Evolutionary conservation across 2,113 vertebrate species (phyloP).

Genomic region (Chaetodon auriga): DNA sequence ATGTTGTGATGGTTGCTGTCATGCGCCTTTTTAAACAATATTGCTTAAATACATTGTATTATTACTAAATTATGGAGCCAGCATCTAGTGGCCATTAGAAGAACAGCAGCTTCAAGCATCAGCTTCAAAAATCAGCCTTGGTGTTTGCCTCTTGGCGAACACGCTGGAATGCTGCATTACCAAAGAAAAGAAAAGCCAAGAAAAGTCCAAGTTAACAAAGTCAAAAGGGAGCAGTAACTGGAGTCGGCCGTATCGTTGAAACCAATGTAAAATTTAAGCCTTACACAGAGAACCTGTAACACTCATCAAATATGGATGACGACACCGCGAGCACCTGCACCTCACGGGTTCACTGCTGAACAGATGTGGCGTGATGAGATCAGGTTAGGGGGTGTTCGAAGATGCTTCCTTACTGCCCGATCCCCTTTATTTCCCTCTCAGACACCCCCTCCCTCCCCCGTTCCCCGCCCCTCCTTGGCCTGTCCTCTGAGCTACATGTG

Average conservation of each 20-base stretch:
- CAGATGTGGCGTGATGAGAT: conserved; percentile 80
- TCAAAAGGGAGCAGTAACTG: neutral
- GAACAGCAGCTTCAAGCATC: neutral
- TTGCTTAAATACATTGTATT: neutral
- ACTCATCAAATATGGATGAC: conserved; percentile 66
- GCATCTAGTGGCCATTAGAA: neutral
- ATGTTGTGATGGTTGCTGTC: neutral
- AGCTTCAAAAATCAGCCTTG: neutral
- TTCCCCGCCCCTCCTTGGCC: conserved; percentile 72
- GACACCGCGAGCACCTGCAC: conserved; percentile 31
- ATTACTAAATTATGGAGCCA: neutral
- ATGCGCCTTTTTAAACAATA: neutral
- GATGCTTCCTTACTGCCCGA: conserved; percentile 19
- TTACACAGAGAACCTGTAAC: conserved; percentile 52
- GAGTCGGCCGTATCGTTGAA: neutral
- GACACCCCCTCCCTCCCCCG: neutral
- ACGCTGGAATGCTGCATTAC: neutral
- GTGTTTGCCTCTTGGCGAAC: neutral
- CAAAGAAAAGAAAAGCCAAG: neutral
- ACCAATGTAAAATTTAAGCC: conserved; percentile 34
- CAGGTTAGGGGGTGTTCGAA: conserved; percentile 57
- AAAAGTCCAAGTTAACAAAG: conserved; percentile 45
- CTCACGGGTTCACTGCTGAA: conserved; percentile 55
- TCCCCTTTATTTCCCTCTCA: conserved; percentile 28
- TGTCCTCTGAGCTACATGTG: conserved; percentile 79